phyloP scores from a whole-genome alignment of 2,888 invertebrate genomes.

The Cyclophora albipunctata region DNA sequence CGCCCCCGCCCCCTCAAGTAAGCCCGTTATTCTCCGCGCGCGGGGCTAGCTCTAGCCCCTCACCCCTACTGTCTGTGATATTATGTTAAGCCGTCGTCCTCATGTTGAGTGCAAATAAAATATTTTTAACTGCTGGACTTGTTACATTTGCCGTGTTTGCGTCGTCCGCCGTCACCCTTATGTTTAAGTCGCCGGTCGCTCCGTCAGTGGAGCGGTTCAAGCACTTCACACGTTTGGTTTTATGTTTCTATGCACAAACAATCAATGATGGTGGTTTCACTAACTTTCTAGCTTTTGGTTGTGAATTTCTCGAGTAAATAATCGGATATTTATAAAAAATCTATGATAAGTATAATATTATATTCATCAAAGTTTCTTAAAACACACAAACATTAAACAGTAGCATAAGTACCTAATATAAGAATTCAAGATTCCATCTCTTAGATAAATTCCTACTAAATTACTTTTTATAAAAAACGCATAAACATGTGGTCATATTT shows the following conservation, averaged over 20 bases:
- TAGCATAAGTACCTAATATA: no score
- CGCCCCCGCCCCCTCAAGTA: slow-evolving; percentile 60
- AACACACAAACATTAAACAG: no score
- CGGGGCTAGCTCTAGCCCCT: slow-evolving; percentile 8
- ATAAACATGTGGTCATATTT: no score
- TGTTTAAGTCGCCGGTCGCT: slow-evolving; percentile 19
- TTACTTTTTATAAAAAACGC: no score
- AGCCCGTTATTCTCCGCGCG: slow-evolving; percentile 52
- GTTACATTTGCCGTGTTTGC: slow-evolving; percentile 47
- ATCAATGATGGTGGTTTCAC: no score
- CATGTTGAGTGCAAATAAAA: slow-evolving; percentile 62
- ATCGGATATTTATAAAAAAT: no score
- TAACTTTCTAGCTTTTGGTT: no score
- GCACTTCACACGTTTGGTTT: slow-evolving; percentile 13
- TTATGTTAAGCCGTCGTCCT: slow-evolving; percentile 44
- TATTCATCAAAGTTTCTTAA: no score
- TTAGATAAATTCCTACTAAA: no score
- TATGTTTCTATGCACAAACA: slow-evolving; percentile 5
- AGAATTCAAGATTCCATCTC: no score
- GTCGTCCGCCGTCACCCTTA: slow-evolving; percentile 46
- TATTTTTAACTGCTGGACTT: slow-evolving; percentile 61
- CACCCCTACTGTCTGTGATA: slow-evolving; percentile 38
- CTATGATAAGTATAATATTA: no score
- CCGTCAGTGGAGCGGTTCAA: not conserved
- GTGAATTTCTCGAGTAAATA: no score